These are phyloP conservation scores for Eleutherodactylus coqui DNA, from an alignment of 2,797 vertebrate genomes.

Conservation along the genomic window DNA sequence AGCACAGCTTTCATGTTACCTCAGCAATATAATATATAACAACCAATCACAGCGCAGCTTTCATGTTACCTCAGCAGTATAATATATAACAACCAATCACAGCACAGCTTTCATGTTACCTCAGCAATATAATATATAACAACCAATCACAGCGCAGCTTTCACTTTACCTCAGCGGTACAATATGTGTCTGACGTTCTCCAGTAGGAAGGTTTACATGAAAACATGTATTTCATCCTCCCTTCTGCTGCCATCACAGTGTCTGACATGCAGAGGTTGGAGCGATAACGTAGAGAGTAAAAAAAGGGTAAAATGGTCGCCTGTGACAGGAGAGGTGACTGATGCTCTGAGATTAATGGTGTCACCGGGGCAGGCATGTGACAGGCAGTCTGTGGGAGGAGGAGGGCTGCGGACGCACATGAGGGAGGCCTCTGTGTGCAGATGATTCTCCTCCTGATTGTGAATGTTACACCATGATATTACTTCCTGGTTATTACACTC, in stretches of 20 bases:
- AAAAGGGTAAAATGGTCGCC: background rate
- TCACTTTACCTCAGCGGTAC: too few relatives aligned
- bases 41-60: too few relatives aligned
- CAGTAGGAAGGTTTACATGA: background rate
- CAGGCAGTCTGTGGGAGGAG: constrained; percentile 13
- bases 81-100: too few relatives aligned
- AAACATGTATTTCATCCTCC: background rate
- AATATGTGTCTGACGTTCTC: background rate
- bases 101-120: too few relatives aligned
- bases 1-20: too few relatives aligned
- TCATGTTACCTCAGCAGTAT: too few relatives aligned
- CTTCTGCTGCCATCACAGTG: background rate
- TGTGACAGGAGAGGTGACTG: constrained; percentile 28
- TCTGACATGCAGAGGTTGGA: background rate
- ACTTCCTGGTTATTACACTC: too few relatives aligned
- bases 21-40: too few relatives aligned
- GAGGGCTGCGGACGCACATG: background rate
- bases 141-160: too few relatives aligned
- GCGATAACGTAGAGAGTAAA: background rate
- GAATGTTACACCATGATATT: constrained; percentile 37
- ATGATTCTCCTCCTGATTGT: constrained; percentile 18
- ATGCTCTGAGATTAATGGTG: constrained; percentile 19
- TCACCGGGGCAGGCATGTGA: constrained; percentile 10
- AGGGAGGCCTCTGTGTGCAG: background rate
- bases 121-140: too few relatives aligned